Evolutionary conservation across 2,888 invertebrate genomes (phyloP).

Genomic region (Machimus rusticus): DNA sequence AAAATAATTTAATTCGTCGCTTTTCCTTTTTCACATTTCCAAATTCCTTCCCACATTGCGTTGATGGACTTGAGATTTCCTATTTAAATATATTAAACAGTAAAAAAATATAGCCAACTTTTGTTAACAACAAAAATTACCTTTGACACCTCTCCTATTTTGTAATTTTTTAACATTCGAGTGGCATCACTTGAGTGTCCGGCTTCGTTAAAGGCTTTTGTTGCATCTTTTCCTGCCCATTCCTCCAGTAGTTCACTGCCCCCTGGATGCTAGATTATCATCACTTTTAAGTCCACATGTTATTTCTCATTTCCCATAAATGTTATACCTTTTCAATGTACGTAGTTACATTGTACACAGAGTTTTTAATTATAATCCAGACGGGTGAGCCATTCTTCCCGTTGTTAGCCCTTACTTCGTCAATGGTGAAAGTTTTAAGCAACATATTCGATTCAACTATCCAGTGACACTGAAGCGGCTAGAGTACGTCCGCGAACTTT

Average conservation of each 20-base stretch:
- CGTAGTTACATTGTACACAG: conserved; percentile 73
- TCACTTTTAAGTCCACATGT: not conserved
- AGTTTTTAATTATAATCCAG: conserved; percentile 73
- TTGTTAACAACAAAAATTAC: not conserved
- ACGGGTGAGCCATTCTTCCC: conserved; percentile 66
- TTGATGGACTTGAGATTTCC: not conserved
- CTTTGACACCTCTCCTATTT: conserved; percentile 70
- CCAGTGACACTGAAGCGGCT: not conserved
- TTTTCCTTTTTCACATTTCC: conserved; percentile 48
- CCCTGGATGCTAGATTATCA: conserved; percentile 72
- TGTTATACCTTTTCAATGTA: conserved; percentile 65
- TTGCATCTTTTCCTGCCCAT: conserved; percentile 73
- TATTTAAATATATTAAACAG: not conserved
- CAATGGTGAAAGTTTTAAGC: conserved; percentile 57
- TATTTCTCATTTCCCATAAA: not conserved
- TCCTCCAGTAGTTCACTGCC: conserved; percentile 70
- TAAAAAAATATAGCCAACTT: not conserved
- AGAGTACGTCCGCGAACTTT: not conserved
- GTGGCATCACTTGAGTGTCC: conserved; percentile 75
- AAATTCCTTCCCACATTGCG: not conserved
- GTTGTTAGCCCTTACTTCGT: conserved; percentile 68
- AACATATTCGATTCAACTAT: conserved; percentile 49
- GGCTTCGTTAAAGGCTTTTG: conserved; percentile 70
- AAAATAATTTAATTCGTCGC: conserved; percentile 47
- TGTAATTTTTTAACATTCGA: conserved; percentile 66